Evolutionary conservation across 2,888 invertebrate species (phyloP).

Genomic region (Ophioninae sp.): DNA sequence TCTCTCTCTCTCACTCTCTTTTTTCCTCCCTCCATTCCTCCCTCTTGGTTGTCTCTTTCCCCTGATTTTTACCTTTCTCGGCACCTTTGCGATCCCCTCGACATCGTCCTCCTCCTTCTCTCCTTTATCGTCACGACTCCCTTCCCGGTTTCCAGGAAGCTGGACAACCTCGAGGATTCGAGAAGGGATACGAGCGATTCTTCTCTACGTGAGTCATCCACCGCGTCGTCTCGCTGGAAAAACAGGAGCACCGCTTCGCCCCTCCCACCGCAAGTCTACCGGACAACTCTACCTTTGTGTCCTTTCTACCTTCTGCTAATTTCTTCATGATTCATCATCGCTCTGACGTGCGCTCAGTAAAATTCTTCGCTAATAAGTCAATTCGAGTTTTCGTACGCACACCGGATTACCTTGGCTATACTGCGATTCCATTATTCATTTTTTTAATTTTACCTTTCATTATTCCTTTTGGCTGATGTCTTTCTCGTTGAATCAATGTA

Average conservation of each 20-base stretch:
- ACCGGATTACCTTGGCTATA: not conserved
- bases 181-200: constrained; percentile 55
- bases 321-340: not conserved
- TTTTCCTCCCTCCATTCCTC: constrained; percentile 35
- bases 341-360: not conserved
- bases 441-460: not conserved
- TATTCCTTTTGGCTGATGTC: not conserved
- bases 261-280: not conserved
- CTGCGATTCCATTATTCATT: not conserved
- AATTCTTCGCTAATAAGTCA: constrained; percentile 2
- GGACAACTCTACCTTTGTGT: not conserved
- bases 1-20: constrained; percentile 31
- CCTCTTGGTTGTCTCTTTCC: constrained; percentile 27
- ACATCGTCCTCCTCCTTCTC: constrained; percentile 47
- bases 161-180: constrained; percentile 59
- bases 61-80: constrained; percentile 50
- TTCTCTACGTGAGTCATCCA: constrained; percentile 52
- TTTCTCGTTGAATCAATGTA: too few species aligned
- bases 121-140: constrained; percentile 67
- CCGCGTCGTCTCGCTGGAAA: constrained; percentile 11
- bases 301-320: not conserved
- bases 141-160: constrained; percentile 65
- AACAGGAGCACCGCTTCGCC: constrained; percentile 8
- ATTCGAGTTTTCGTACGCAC: not conserved
- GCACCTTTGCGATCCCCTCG: constrained; percentile 22